A percentile compares a stretch with the other conserved stretches of the same genome.
These are phyloP conservation scores for Caenorhabditis panamensis DNA, from an alignment of 2,888 invertebrate species.

Conservation along the genomic window DNA sequence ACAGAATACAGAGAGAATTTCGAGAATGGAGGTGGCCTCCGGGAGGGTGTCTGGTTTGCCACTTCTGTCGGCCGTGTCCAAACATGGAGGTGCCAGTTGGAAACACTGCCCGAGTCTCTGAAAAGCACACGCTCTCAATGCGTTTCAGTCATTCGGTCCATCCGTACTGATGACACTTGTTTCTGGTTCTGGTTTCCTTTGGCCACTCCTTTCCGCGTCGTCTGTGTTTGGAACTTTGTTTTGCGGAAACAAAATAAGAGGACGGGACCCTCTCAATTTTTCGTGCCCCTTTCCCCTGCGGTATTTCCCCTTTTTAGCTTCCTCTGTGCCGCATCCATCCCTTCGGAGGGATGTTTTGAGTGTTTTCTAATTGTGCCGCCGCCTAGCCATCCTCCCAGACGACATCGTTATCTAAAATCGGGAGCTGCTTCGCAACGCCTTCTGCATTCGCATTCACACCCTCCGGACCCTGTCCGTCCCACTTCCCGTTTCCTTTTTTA, in stretches of 20 bases:
- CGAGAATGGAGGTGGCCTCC: background rate
- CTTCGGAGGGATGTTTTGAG: slow-evolving; percentile 37
- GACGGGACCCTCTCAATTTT: slow-evolving; percentile 31
- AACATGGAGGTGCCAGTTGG: too few species aligned
- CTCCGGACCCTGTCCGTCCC: background rate
- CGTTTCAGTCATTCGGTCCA: too few species aligned
- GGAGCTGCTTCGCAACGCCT: slow-evolving; percentile 1
- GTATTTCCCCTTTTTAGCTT: background rate
- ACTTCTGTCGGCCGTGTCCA: too few species aligned
- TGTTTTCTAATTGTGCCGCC: slow-evolving; percentile 40
- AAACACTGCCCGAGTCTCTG: too few species aligned
- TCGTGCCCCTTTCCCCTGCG: slow-evolving; percentile 1
- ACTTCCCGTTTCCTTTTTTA: slow-evolving; percentile 8
- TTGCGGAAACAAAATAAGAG: slow-evolving; percentile 7
- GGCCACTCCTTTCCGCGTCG: background rate
- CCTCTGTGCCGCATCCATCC: slow-evolving; percentile 19
- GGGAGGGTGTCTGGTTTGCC: too few species aligned
- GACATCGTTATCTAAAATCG: slow-evolving; percentile 29
- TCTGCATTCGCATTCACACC: slow-evolving; percentile 16
- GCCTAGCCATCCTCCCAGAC: background rate
- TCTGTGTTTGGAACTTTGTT: slow-evolving; percentile 30
- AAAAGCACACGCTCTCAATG: too few species aligned
- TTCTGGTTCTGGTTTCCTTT: background rate
- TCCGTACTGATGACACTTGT: too few species aligned
- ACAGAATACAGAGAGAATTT: background rate